phyloP scores from a whole-genome alignment of 2,888 invertebrate genomes.

The Tineola bisselliella region DNA sequence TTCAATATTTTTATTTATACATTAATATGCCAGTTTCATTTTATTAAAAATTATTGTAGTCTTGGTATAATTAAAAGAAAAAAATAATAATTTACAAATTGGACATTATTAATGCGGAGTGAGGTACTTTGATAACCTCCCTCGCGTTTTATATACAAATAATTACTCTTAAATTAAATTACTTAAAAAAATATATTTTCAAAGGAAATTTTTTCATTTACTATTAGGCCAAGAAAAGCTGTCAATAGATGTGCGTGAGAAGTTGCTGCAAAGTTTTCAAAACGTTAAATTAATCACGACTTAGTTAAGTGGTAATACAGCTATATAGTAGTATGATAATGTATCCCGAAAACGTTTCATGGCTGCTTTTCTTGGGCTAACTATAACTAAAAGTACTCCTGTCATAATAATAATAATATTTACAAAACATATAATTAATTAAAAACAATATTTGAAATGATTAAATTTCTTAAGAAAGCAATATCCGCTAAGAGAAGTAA shows the following conservation, averaged over 20 bases:
- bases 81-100: neutral
- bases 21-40: constrained; percentile 48
- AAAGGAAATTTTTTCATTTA: neutral
- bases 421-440: neutral
- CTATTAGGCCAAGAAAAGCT: no score
- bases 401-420: neutral
- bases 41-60: constrained; percentile 26
- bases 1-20: constrained; percentile 53
- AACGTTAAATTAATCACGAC: no score
- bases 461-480: no score
- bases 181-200: neutral
- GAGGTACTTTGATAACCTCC: neutral
- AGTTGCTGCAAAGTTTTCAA: no score
- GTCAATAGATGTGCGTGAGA: no score
- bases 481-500: no score
- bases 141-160: neutral
- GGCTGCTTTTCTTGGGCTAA: neutral
- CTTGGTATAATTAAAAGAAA: neutral
- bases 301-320: no score
- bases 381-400: neutral
- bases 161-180: neutral
- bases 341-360: neutral
- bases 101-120: neutral
- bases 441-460: no score
- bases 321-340: no score